Conservation (phyloP, 2,797 vertebrate genomes). For the Oreochromis mossambicus region DNA sequence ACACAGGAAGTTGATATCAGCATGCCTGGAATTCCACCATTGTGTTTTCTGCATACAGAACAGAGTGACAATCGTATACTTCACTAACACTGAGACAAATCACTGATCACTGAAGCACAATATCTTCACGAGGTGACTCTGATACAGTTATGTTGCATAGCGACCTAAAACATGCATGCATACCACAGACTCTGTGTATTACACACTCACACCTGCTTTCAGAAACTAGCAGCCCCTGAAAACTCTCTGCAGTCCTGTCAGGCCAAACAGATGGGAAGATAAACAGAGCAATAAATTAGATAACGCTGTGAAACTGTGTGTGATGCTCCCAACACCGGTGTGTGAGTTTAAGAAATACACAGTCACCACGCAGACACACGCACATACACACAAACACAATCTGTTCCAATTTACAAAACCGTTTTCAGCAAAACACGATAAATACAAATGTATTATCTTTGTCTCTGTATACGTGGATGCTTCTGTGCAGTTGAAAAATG, state of each 20-base stretch:
- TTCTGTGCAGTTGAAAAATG: neutral
- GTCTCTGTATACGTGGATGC: neutral
- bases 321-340: neutral
- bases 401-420: neutral
- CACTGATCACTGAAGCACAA: neutral
- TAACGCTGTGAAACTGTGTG: neutral
- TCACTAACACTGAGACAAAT: neutral
- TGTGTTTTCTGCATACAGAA: conserved; percentile 29
- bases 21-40: conserved; percentile 64
- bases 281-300: conserved; percentile 38
- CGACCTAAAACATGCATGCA: neutral
- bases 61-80: neutral
- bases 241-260: neutral
- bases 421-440: neutral
- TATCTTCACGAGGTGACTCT: neutral
- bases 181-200: neutral
- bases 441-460: neutral
- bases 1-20: conserved; percentile 66
- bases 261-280: conserved; percentile 28
- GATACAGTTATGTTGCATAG: neutral
- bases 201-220: neutral
- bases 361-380: neutral
- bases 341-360: neutral
- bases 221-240: neutral
- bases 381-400: neutral